These are phyloP conservation scores for Cydia fagiglandana DNA, from an alignment of 1,140 invertebrate genomes.

Conservation along the genomic window DNA sequence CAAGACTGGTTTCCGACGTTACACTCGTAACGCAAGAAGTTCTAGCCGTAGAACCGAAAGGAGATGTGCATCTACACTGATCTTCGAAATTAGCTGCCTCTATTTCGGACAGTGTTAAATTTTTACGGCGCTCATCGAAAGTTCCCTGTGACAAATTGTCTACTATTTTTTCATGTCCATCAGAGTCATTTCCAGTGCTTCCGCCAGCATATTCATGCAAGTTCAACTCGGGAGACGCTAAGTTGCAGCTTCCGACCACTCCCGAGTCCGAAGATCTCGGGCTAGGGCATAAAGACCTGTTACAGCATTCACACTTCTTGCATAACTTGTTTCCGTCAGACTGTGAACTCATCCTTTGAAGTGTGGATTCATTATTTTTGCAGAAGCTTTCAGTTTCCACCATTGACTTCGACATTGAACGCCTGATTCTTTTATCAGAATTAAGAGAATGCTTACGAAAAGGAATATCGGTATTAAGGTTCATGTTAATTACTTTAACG, in stretches of 20 bases:
- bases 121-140: slow-evolving; percentile 60
- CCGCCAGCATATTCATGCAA: slow-evolving; percentile 59
- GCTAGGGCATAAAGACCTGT: slow-evolving; percentile 81
- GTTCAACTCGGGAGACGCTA: slow-evolving; percentile 83
- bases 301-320: slow-evolving; percentile 81
- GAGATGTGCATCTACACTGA: slow-evolving; percentile 86
- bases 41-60: slow-evolving; percentile 84
- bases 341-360: slow-evolving; percentile 70
- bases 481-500: slow-evolving; percentile 69
- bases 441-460: slow-evolving; percentile 75
- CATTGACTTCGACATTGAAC: slow-evolving; percentile 71
- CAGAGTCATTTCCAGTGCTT: slow-evolving; percentile 60
- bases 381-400: slow-evolving; percentile 65
- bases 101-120: slow-evolving; percentile 80
- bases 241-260: slow-evolving; percentile 88
- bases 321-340: slow-evolving; percentile 58
- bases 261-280: slow-evolving; percentile 89
- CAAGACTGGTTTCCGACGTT: slow-evolving; percentile 77
- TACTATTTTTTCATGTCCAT: slow-evolving; percentile 57
- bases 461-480: slow-evolving; percentile 66
- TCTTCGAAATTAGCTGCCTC: slow-evolving; percentile 84
- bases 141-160: slow-evolving; percentile 49
- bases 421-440: slow-evolving; percentile 74
- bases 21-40: slow-evolving; percentile 80
- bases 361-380: slow-evolving; percentile 48